A percentile compares a stretch with the other conserved stretches of the same genome.
Conservation (phyloP, 2,888 invertebrate genomes). For the Stramonita haemastoma region DNA sequence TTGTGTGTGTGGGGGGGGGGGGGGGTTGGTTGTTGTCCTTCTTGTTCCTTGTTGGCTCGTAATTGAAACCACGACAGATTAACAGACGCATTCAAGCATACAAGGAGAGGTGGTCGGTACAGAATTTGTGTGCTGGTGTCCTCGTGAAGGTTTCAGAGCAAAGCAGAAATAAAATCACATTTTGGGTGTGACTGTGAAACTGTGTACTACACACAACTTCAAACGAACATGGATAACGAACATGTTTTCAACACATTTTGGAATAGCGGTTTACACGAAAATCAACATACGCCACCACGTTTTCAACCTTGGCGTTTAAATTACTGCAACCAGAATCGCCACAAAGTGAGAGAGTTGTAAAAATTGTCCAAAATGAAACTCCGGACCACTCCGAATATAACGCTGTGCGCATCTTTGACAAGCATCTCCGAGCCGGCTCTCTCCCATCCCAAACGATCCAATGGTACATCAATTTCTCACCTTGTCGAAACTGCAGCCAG, state of each 20-base stretch:
- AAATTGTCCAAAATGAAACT: not conserved
- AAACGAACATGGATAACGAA: not conserved
- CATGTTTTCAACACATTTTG: not conserved
- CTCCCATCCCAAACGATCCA: not conserved
- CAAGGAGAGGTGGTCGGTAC: too few relatives aligned
- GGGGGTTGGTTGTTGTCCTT: too few relatives aligned
- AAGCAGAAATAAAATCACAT: too few relatives aligned
- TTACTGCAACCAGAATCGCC: too few relatives aligned
- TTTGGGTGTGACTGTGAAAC: too few relatives aligned
- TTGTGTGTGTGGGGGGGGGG: too few relatives aligned
- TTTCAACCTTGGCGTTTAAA: not conserved
- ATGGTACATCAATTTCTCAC: constrained; percentile 11
- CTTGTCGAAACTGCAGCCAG: constrained; percentile 20
- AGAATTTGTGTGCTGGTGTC: too few relatives aligned
- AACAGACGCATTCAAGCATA: too few relatives aligned
- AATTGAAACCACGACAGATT: too few relatives aligned
- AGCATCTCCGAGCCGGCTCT: not conserved
- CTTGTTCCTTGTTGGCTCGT: too few relatives aligned
- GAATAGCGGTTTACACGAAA: not conserved
- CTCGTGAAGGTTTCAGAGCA: too few relatives aligned
- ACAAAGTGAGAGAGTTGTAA: not conserved
- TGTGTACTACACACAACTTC: too few relatives aligned
- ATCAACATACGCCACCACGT: not conserved
- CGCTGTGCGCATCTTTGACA: not conserved
- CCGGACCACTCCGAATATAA: not conserved